A percentile compares a stretch with the other conserved stretches of the same genome.
Conservation (phyloP, 2,888 invertebrate genomes). For the Thereva unica region DNA sequence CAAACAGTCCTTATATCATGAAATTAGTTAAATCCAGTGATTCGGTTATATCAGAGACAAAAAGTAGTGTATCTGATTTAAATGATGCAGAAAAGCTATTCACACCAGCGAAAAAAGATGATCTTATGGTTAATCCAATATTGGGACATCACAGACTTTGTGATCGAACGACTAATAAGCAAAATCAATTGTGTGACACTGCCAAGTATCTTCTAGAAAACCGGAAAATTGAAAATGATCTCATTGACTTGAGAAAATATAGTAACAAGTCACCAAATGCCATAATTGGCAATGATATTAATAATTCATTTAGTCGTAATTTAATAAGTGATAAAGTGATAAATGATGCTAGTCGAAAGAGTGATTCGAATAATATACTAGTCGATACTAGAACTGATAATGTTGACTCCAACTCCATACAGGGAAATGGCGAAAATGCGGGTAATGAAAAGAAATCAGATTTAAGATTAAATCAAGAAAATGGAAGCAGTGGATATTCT, state of each 20-base stretch:
- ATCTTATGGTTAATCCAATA: slow-evolving; percentile 59
- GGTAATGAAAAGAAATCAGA: slow-evolving; percentile 19
- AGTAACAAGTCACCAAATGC: slow-evolving; percentile 15
- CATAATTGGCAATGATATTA: slow-evolving; percentile 17
- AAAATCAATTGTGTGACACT: slow-evolving; percentile 43
- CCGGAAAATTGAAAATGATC: slow-evolving; percentile 37
- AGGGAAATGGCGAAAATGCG: slow-evolving; percentile 31
- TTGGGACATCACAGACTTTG: slow-evolving; percentile 67
- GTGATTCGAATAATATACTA: slow-evolving; percentile 26
- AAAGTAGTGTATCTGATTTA: slow-evolving; percentile 57
- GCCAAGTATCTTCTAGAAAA: slow-evolving; percentile 45
- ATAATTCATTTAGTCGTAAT: slow-evolving; percentile 17
- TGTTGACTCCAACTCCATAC: slow-evolving; percentile 17
- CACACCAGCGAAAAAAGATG: slow-evolving; percentile 56
- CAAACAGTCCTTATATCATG: slow-evolving; percentile 57
- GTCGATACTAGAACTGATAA: slow-evolving; percentile 9
- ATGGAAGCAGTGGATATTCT: slow-evolving; percentile 26
- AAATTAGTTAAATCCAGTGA: slow-evolving; percentile 58
- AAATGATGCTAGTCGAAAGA: slow-evolving; percentile 29
- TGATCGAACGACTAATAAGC: slow-evolving; percentile 55
- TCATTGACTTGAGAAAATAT: slow-evolving; percentile 41
- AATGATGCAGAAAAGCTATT: slow-evolving; percentile 56
- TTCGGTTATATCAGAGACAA: slow-evolving; percentile 58
- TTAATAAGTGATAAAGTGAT: slow-evolving; percentile 21
- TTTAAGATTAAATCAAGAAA: slow-evolving; percentile 15